Base-by-base conservation (phyloP, 2,113 vertebrate species). In the Anolis carolinensis region DNA sequence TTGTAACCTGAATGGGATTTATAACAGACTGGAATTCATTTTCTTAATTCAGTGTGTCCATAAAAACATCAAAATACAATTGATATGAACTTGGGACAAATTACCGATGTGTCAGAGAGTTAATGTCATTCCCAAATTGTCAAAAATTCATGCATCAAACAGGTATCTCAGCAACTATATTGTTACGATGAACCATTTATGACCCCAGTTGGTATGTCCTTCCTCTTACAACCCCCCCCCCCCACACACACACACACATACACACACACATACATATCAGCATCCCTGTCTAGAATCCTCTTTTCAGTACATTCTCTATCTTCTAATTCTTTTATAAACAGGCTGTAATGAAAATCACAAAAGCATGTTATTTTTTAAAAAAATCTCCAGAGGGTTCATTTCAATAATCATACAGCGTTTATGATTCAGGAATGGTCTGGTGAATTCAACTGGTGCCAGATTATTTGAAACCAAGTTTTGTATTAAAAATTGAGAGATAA, bases 111-210 rank as follows among this genome's bases (percentile, higher is more conserved):
- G 82, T 27, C 84, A 80, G 74, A 82, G 88, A 86, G 4, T 68
- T n/a, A 86, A 50, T 44, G 68, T 6, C 52, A 21, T 79, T 87
- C 82, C 30, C 83, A 5, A 73, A 75, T 79, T 44, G 23, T 91
- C 72, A 87, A 82, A 88, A 85, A 89, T 77, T 59, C 59, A 7
- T 27, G 55, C 23, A 62, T 74, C 1, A 62, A 73, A 7, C 9
- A 7, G 21, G 79, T 21, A 52, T 71, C 72, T 79, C 1, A 3
- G 4, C 74, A 59, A 87, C 88, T 74, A 89, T 16, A 50, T 20
- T 73, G 27, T 80, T 88, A 92, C 88, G 78, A 88, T 88, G 83
- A 72, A n/a, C 73, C 85, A 75, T 65, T n/a, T 70, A 67, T 88
- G 83, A 90, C 78, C 75, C 80, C 76, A 63, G 27, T 5, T 85